These are phyloP conservation scores for Chaitophorus viminalis DNA, from an alignment of 2,888 invertebrate genomes.

Conservation along the genomic window DNA sequence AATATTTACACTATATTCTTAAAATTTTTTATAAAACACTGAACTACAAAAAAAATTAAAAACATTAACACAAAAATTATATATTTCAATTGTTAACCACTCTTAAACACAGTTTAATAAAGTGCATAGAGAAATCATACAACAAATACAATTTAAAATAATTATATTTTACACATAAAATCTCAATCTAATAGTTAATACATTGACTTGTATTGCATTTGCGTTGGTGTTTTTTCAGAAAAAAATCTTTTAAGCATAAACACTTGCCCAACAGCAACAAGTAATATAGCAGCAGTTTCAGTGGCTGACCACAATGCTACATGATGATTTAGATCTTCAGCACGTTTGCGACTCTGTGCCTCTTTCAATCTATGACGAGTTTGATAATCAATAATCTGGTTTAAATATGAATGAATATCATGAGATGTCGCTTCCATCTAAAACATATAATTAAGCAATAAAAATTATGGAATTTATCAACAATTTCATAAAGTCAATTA, in stretches of 20 bases:
- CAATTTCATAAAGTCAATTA: background rate
- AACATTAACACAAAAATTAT: slow-evolving; percentile 30
- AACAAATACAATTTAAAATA: slow-evolving; percentile 11
- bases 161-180: slow-evolving; percentile 20
- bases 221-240: slow-evolving; percentile 70
- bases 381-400: slow-evolving; percentile 91
- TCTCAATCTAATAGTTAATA: slow-evolving; percentile 37
- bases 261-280: slow-evolving; percentile 91
- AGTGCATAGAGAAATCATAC: slow-evolving; percentile 1
- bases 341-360: slow-evolving; percentile 92
- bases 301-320: slow-evolving; percentile 93
- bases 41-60: slow-evolving; percentile 3
- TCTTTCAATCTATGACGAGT: slow-evolving; percentile 96
- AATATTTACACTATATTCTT: slow-evolving; percentile 46
- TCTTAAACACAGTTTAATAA: background rate
- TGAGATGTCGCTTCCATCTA: slow-evolving; percentile 93
- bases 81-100: slow-evolving; percentile 3
- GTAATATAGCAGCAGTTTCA: slow-evolving; percentile 85
- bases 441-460: slow-evolving; percentile 65
- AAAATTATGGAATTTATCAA: background rate
- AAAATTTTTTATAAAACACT: slow-evolving; percentile 22
- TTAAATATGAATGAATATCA: slow-evolving; percentile 88
- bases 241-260: slow-evolving; percentile 92
- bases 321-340: slow-evolving; percentile 94
- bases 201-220: slow-evolving; percentile 54